phyloP scores from a whole-genome alignment of 2,113 vertebrate species.

The Sorex araneus region DNA sequence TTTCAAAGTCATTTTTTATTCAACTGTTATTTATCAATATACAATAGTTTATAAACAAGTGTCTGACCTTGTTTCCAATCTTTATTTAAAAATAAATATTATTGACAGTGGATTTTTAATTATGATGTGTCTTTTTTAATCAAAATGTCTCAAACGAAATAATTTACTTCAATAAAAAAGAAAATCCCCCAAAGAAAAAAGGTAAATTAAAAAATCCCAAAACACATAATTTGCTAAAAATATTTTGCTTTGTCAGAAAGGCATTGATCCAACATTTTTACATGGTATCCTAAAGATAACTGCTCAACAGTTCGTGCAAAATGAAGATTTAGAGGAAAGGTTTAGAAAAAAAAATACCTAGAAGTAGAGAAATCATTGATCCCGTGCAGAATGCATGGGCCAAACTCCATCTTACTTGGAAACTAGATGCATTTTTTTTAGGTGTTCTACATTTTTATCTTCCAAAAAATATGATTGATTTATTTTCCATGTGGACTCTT shows the following conservation, averaged over 20 bases:
- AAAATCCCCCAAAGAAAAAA: slow-evolving; percentile 77
- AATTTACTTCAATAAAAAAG: slow-evolving; percentile 90
- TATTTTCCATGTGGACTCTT: slow-evolving; percentile 84
- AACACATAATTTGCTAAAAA: slow-evolving; percentile 92
- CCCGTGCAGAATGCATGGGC: slow-evolving; percentile 90
- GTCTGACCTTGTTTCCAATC: slow-evolving; percentile 94
- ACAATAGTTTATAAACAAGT: slow-evolving; percentile 96
- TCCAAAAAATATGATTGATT: slow-evolving; percentile 87
- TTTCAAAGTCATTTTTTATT: slow-evolving; percentile 95
- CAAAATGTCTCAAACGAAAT: slow-evolving; percentile 92
- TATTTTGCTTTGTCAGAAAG: slow-evolving; percentile 89
- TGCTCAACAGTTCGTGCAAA: slow-evolving; percentile 92
- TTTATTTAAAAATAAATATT: slow-evolving; percentile 99
- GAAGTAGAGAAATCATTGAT: slow-evolving; percentile 87
- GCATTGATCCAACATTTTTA: slow-evolving; percentile 87
- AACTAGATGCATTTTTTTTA: slow-evolving; percentile 90
- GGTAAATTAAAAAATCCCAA: slow-evolving; percentile 82
- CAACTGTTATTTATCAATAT: slow-evolving; percentile 94
- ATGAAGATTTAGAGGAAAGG: slow-evolving; percentile 85
- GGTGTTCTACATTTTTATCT: slow-evolving; percentile 87
- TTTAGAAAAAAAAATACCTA: slow-evolving; percentile 87
- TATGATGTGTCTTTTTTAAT: slow-evolving; percentile 92
- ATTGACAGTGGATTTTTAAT: slow-evolving; percentile 94
- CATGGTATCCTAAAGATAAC: slow-evolving; percentile 88
- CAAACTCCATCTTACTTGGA: slow-evolving; percentile 87